Evolutionary conservation across 2,113 vertebrate species (phyloP), one percentile per base, ranked within the genome.

Genomic region (Geothlypis trichas): DNA sequence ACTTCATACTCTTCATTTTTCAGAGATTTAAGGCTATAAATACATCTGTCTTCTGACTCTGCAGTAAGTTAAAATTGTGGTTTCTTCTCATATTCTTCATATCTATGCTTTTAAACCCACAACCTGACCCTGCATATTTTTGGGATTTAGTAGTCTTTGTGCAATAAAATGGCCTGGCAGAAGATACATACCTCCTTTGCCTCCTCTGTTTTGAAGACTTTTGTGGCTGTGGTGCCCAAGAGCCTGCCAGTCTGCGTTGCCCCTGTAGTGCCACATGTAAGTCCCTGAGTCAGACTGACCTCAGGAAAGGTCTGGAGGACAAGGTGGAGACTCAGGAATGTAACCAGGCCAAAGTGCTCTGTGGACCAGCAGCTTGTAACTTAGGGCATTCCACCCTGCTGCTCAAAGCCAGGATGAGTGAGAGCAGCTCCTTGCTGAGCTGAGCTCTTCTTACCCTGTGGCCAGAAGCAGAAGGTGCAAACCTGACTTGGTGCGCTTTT

Each of bases 401-500:
- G 67, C 80, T 68, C 71, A 58, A 52, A 62, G 47, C 21, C 54
- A 26, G 0, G 0, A 10, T 44, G 49, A 41, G 21, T 0, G 0
- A 65, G 46, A 75, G 78, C 51, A 51, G 28, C 33, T 89, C 47
- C 22, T 30, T 0, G 0, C 42, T 35, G 55, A 5, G 5, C 82
- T 67, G n/a, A 83, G 62, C 19, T 54, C 52, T 35, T 51, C 77
- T 65, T 30, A 65, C 5, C 2, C 33, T 33, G 27, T 52, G n/a
- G 28, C 15, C 46, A 78, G 42, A 66, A 22, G 11, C 51, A 84
- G 49, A 59, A 44, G n/a, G 20, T 27, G 20, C 27, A 79, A 63
- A 52, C 51, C 24, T 69, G 41, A 33, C 22, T 51, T 33, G 17
- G 35, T 1, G 5, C 8, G 5, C 18, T 27, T 73, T 19, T 27